Evolutionary conservation across 2,888 invertebrate genomes (phyloP).

Genomic region (Cryptocephalus primarius): DNA sequence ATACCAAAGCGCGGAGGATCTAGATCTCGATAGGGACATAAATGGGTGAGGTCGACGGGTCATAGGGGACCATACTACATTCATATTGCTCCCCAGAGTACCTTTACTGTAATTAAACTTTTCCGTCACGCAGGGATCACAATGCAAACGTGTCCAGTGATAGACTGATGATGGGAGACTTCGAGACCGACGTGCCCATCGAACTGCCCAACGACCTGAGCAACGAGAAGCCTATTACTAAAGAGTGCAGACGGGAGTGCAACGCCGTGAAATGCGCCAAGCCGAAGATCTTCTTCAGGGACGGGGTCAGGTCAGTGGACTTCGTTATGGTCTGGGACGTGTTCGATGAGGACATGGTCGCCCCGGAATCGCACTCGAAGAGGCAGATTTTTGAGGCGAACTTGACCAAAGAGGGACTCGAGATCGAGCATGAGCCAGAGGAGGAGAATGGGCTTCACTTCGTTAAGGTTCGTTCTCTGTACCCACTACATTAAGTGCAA

Average conservation of each 20-base stretch:
- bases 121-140: too few species aligned
- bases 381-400: slow-evolving; percentile 59
- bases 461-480: slow-evolving; percentile 47
- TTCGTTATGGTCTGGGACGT: slow-evolving; percentile 71
- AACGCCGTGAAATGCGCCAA: slow-evolving; percentile 29
- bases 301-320: slow-evolving; percentile 62
- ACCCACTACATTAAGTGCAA: too few species aligned
- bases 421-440: slow-evolving; percentile 58
- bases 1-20: slow-evolving; percentile 45
- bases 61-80: too few species aligned
- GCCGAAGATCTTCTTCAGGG: slow-evolving; percentile 55
- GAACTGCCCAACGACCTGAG: too few species aligned
- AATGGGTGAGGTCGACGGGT: slow-evolving; percentile 36
- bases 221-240: too few species aligned
- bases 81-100: too few species aligned
- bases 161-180: too few species aligned
- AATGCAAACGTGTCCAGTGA: too few species aligned
- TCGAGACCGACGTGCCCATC: too few species aligned
- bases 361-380: slow-evolving; percentile 36
- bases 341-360: slow-evolving; percentile 40
- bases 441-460: slow-evolving; percentile 62
- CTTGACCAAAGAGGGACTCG: slow-evolving; percentile 60
- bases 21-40: slow-evolving; percentile 50
- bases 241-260: slow-evolving; percentile 8
- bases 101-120: too few species aligned